phyloP scores from a whole-genome alignment of 2,113 vertebrate species.

The Nerophis lumbriciformis region DNA sequence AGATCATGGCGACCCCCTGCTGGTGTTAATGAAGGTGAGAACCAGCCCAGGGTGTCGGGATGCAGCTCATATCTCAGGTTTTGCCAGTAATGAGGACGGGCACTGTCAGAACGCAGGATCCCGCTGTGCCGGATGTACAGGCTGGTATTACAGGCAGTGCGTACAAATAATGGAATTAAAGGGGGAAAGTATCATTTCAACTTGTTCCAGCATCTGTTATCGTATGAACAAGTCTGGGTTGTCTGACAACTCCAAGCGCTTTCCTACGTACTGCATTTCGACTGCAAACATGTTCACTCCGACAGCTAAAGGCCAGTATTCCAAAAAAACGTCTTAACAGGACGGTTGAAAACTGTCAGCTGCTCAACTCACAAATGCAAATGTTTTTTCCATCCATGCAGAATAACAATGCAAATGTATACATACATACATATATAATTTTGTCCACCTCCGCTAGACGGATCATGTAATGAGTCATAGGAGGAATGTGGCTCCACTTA shows the following conservation, averaged over 20 bases:
- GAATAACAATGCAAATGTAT: constrained; percentile 7
- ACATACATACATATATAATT: neutral
- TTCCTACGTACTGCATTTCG: neutral
- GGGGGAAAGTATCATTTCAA: constrained; percentile 27
- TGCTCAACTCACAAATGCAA: constrained; percentile 8
- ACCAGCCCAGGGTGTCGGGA: constrained; percentile 65
- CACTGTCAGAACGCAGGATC: constrained; percentile 55
- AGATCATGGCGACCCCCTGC: constrained; percentile 65
- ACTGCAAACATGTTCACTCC: constrained; percentile 12
- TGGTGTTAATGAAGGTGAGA: constrained; percentile 72
- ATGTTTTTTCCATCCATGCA: neutral
- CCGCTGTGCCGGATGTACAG: constrained; percentile 53
- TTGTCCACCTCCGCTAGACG: neutral
- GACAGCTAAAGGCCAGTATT: constrained; percentile 20
- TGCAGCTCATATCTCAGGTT: constrained; percentile 72
- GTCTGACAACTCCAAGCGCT: constrained; percentile 5
- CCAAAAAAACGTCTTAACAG: constrained; percentile 24
- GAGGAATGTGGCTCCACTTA: too few relatives aligned
- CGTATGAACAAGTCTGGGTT: constrained; percentile 13
- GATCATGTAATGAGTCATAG: neutral
- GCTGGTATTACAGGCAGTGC: constrained; percentile 55
- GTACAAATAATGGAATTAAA: constrained; percentile 46
- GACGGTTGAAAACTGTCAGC: constrained; percentile 31
- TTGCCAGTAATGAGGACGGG: constrained; percentile 69
- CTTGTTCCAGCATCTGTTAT: constrained; percentile 53